Evolutionary conservation across 2,797 vertebrate genomes (phyloP).

Genomic region (Enteromius unitaeniatus): DNA sequence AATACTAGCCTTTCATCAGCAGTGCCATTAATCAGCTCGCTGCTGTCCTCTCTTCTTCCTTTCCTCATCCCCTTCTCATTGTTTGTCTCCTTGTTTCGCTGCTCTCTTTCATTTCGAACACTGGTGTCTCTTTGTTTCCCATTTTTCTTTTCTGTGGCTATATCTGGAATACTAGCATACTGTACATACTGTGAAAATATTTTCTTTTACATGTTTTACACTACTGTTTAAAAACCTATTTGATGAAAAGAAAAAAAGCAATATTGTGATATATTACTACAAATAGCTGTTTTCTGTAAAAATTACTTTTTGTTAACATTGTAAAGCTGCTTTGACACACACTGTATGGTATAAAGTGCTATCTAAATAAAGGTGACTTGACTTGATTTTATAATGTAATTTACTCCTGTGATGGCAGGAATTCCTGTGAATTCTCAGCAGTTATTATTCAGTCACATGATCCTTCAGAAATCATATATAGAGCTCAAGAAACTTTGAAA

Average conservation of each 20-base stretch:
- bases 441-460: background rate
- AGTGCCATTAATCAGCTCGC: conserved; percentile 50
- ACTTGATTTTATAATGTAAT: background rate
- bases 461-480: background rate
- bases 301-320: too few relatives aligned
- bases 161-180: background rate
- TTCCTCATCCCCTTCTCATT: conserved; percentile 1
- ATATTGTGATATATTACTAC: background rate
- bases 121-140: background rate
- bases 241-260: background rate
- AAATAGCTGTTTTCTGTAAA: background rate
- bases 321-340: too few relatives aligned
- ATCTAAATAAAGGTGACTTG: too few relatives aligned
- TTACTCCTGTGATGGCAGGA: background rate
- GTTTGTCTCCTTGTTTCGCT: conserved; percentile 28
- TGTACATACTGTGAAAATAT: too few relatives aligned
- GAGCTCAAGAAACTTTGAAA: background rate
- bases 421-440: background rate
- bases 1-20: conserved; percentile 57
- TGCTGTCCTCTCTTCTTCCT: conserved; percentile 22
- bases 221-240: background rate
- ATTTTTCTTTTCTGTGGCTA: conserved; percentile 11
- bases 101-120: background rate
- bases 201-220: too few relatives aligned
- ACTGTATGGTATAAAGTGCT: too few relatives aligned